phyloP scores from a whole-genome alignment of 2,113 vertebrate species.

The Clinocottus analis region DNA sequence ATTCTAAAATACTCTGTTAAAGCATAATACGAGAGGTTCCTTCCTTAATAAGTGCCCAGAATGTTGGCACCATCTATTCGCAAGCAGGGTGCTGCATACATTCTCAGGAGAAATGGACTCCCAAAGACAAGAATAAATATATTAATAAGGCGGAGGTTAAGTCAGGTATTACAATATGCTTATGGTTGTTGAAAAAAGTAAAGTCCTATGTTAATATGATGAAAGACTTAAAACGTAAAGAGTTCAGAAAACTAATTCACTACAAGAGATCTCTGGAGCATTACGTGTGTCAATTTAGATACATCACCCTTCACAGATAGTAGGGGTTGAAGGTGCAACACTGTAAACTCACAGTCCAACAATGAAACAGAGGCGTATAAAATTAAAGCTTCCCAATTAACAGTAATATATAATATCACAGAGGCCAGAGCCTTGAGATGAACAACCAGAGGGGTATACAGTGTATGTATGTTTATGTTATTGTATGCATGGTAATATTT shows the following conservation, averaged over 20 bases:
- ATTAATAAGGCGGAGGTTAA: slow-evolving; percentile 55
- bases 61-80: slow-evolving; percentile 19
- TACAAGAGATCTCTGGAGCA: slow-evolving; percentile 13
- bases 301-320: neutral
- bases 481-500: slow-evolving; percentile 16
- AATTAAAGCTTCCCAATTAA: slow-evolving; percentile 31
- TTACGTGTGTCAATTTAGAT: neutral
- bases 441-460: slow-evolving; percentile 34
- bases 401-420: slow-evolving; percentile 16
- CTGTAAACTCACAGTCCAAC: slow-evolving; percentile 42
- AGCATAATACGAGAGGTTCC: slow-evolving; percentile 8
- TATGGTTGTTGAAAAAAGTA: neutral
- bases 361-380: slow-evolving; percentile 24
- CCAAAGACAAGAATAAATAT: slow-evolving; percentile 44
- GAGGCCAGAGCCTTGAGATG: slow-evolving; percentile 23
- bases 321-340: slow-evolving; percentile 31
- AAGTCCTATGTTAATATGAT: slow-evolving; percentile 20
- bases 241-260: slow-evolving; percentile 15
- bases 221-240: slow-evolving; percentile 15
- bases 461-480: neutral
- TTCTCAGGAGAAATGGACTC: slow-evolving; percentile 46
- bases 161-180: slow-evolving; percentile 33
- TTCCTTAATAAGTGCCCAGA: slow-evolving; percentile 23
- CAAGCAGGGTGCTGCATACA: slow-evolving; percentile 42
- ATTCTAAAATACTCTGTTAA: slow-evolving; percentile 9